Evolutionary conservation across 2,888 invertebrate species (phyloP).

Genomic region (Cataglyphis cursor): DNA sequence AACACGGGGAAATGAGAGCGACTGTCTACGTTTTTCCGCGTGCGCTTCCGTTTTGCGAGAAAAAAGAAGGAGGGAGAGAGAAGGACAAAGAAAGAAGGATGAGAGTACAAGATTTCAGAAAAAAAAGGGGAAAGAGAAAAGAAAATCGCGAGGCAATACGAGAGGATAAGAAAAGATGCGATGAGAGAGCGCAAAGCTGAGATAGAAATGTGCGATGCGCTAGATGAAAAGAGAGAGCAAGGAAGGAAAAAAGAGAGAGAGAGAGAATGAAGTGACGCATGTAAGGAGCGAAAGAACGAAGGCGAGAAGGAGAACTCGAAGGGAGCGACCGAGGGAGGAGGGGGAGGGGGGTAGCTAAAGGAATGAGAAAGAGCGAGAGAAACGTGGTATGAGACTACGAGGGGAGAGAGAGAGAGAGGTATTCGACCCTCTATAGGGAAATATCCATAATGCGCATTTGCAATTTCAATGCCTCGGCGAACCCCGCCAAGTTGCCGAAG

Average conservation of each 20-base stretch:
- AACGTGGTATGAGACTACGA: constrained; percentile 34
- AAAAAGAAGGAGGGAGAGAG: not conserved
- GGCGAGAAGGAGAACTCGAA: constrained; percentile 5
- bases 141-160: not conserved
- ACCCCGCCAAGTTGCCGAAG: constrained; percentile 81
- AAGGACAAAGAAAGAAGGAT: not conserved
- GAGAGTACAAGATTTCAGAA: not conserved
- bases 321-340: constrained; percentile 40
- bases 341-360: constrained; percentile 2
- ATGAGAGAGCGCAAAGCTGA: constrained; percentile 26
- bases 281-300: constrained; percentile 57
- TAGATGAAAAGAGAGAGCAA: not conserved
- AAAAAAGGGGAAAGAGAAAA: constrained; percentile 1
- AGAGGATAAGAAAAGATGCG: constrained; percentile 34
- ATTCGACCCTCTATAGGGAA: constrained; percentile 85
- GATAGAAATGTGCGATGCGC: constrained; percentile 9
- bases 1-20: constrained; percentile 30
- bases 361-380: constrained; percentile 43
- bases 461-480: constrained; percentile 86
- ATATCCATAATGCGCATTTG: constrained; percentile 87
- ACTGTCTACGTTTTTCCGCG: constrained; percentile 20
- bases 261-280: constrained; percentile 36
- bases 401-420: constrained; percentile 71
- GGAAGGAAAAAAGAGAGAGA: not conserved
- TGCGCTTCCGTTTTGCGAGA: constrained; percentile 17